phyloP scores from a whole-genome alignment of 2,113 vertebrate genomes.

The Syrrhaptes paradoxus region DNA sequence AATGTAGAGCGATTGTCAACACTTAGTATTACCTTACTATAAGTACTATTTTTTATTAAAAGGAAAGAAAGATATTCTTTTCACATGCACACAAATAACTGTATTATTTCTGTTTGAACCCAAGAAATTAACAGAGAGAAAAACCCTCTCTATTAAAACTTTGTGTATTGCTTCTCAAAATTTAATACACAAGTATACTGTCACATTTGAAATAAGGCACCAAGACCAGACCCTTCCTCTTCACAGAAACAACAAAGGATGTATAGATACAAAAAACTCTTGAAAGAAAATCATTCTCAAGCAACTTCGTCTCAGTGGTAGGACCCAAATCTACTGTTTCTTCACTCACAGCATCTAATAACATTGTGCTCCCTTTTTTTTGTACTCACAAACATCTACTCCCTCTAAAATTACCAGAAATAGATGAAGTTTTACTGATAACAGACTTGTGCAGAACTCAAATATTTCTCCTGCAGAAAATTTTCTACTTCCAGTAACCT shows the following conservation, averaged over 20 bases:
- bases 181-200: background rate
- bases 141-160: background rate
- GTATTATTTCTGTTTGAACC: background rate
- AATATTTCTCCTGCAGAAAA: background rate
- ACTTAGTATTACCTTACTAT: background rate
- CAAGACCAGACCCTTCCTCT: background rate
- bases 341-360: background rate
- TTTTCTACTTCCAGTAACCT: background rate
- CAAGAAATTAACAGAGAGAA: background rate
- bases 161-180: background rate
- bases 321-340: background rate
- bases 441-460: background rate
- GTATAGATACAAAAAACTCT: rapidly evolving
- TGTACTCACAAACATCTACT: background rate
- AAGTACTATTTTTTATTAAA: background rate
- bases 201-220: background rate
- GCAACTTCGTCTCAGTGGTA: background rate
- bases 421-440: background rate
- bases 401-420: background rate
- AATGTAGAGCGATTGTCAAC: background rate
- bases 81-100: background rate
- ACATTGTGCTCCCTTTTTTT: background rate
- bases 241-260: background rate
- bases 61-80: background rate
- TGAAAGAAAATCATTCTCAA: background rate